A percentile compares a stretch with the other conserved stretches of the same genome.
These are phyloP conservation scores for Pachydiplax longipennis DNA, from an alignment of 2,888 invertebrate genomes.

Conservation along the genomic window DNA sequence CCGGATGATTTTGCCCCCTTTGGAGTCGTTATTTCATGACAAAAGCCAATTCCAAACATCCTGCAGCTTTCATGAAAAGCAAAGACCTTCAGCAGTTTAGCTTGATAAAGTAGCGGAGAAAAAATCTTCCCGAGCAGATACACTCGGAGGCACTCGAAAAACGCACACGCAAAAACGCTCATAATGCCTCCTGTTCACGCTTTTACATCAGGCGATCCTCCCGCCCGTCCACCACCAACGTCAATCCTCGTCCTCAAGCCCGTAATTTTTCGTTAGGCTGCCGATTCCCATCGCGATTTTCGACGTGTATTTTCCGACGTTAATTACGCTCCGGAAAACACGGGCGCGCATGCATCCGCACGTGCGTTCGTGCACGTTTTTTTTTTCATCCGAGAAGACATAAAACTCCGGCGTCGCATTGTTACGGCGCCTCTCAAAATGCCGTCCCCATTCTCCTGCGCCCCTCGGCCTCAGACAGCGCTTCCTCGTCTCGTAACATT, in stretches of 20 bases:
- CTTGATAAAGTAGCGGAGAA: background rate
- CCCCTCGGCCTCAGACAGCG: background rate
- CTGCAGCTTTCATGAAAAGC: background rate
- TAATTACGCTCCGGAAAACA: too few relatives aligned
- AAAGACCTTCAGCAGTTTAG: background rate
- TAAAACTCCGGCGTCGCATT: too few relatives aligned
- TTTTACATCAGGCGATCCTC: background rate
- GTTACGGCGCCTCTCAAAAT: too few relatives aligned
- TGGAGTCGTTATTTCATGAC: background rate
- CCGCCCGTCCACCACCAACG: background rate
- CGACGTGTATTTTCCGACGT: background rate
- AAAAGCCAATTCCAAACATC: background rate
- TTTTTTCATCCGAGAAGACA: too few relatives aligned
- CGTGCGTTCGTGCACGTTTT: too few relatives aligned
- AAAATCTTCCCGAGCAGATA: background rate
- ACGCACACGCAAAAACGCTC: background rate
- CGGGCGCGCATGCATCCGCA: too few relatives aligned
- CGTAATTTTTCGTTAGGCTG: background rate
- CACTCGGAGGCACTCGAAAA: background rate
- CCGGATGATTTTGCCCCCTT: background rate
- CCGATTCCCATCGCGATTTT: background rate
- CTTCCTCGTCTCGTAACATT: background rate
- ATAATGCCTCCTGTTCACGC: background rate
- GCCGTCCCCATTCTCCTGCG: background rate
- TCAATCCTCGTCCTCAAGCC: background rate